Evolutionary conservation across 1,140 invertebrate species (phyloP).

Genomic region (Epicauta chinensis): DNA sequence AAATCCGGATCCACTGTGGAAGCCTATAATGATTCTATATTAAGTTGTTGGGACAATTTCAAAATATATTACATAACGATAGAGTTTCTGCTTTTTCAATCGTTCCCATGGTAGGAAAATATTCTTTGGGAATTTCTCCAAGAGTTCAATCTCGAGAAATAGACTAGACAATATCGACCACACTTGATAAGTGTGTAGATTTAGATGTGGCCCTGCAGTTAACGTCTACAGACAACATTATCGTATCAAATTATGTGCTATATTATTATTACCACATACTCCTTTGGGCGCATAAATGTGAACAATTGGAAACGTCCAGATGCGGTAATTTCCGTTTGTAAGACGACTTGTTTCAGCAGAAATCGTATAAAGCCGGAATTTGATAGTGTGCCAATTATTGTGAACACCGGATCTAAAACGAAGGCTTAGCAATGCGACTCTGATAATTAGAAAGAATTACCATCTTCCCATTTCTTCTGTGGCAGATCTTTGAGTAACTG

Average conservation of each 20-base stretch:
- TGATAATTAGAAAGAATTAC: conserved; percentile 15
- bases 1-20: conserved; percentile 18
- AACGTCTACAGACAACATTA: conserved; percentile 26
- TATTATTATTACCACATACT: conserved; percentile 30
- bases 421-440: neutral
- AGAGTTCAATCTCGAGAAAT: conserved; percentile 30
- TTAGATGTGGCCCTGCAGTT: conserved; percentile 18
- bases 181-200: conserved; percentile 24
- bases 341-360: conserved; percentile 28
- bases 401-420: conserved; percentile 33
- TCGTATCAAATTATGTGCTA: neutral
- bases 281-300: conserved; percentile 27
- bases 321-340: conserved; percentile 26
- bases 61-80: neutral
- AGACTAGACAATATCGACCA: conserved; percentile 27
- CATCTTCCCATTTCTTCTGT: conserved; percentile 34
- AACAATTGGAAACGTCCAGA: conserved; percentile 34
- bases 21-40: neutral
- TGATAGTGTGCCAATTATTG: conserved; percentile 30
- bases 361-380: conserved; percentile 30
- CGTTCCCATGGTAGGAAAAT: conserved; percentile 37
- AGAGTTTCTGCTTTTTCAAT: neutral
- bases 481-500: conserved; percentile 31
- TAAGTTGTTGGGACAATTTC: neutral
- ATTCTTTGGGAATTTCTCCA: conserved; percentile 32